These are phyloP conservation scores for Paramormyrops hopkinsi DNA, from an alignment of 2,797 vertebrate genomes.

Conservation along the genomic window DNA sequence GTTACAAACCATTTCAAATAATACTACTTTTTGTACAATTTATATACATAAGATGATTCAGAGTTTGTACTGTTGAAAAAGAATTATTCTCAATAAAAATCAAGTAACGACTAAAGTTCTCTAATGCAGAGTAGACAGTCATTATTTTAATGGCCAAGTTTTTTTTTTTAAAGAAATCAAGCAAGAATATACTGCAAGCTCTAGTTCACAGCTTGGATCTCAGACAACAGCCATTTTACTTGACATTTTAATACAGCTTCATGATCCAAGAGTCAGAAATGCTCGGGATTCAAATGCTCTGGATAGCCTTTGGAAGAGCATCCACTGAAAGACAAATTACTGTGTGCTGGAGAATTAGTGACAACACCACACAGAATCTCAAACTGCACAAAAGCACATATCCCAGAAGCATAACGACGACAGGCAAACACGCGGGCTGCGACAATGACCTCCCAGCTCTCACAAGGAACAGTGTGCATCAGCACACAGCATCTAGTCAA, in stretches of 20 bases:
- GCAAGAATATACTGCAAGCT: background rate
- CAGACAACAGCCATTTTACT: background rate
- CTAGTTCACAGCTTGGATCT: background rate
- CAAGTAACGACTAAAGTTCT: background rate
- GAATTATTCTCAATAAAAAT: background rate
- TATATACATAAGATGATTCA: conserved; percentile 6
- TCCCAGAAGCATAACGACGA: background rate
- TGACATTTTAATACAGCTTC: background rate
- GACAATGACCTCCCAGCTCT: background rate
- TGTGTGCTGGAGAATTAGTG: background rate
- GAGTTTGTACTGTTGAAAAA: background rate
- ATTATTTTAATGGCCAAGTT: background rate
- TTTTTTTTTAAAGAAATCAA: background rate
- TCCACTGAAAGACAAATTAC: background rate
- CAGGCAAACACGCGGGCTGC: background rate
- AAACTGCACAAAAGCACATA: background rate
- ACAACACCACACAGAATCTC: background rate
- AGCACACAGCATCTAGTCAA: background rate
- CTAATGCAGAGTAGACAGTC: background rate
- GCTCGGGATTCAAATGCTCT: background rate
- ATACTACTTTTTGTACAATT: background rate
- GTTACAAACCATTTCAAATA: background rate
- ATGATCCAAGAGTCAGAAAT: background rate
- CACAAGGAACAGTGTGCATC: background rate
- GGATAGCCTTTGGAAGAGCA: background rate